These are phyloP conservation scores for Cinclus cinclus DNA, from an alignment of 2,113 vertebrate genomes.

Conservation along the genomic window DNA sequence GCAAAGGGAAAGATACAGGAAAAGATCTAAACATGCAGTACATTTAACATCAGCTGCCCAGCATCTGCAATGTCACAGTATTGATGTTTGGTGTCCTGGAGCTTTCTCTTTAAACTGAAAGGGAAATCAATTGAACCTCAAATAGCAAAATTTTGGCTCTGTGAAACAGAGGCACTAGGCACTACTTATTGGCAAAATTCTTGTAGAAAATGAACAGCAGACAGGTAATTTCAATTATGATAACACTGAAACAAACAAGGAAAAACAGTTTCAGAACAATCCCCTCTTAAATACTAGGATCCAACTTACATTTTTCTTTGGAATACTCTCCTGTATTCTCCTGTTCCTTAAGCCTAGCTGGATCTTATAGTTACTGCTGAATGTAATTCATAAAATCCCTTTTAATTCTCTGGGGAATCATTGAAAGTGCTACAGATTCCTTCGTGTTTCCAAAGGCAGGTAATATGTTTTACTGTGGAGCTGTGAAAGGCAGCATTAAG, in stretches of 20 bases:
- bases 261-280: background rate
- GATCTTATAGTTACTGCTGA: background rate
- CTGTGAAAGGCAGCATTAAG: background rate
- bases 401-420: background rate
- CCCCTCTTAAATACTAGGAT: background rate
- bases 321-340: background rate
- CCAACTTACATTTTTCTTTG: background rate
- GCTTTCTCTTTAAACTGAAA: slow-evolving; percentile 27
- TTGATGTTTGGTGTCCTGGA: slow-evolving; percentile 55
- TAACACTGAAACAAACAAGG: background rate
- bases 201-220: background rate
- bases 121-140: slow-evolving; percentile 48
- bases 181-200: background rate
- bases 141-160: background rate
- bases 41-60: slow-evolving; percentile 43
- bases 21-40: slow-evolving; percentile 2
- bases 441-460: background rate
- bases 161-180: background rate
- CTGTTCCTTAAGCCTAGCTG: background rate
- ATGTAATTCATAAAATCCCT: background rate
- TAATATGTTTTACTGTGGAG: background rate
- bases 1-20: slow-evolving; percentile 12
- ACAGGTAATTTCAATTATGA: slow-evolving; percentile 1
- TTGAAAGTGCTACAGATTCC: background rate
- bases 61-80: slow-evolving; percentile 47